Percentiles rank a stretch among this genome's conserved stretches.
phyloP scores from a whole-genome alignment of 1,140 invertebrate species.

The Helicoverpa armigera region DNA sequence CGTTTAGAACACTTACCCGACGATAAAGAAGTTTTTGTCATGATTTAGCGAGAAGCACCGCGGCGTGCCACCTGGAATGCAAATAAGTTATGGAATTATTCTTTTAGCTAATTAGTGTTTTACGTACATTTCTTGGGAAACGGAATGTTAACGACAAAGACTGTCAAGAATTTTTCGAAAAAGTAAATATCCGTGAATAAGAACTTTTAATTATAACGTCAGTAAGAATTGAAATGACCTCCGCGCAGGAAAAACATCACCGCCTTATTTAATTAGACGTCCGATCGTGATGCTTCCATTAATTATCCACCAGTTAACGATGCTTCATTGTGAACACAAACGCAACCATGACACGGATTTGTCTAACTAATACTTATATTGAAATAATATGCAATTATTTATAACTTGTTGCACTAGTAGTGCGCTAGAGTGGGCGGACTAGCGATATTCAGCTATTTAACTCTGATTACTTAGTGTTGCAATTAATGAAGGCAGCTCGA shows the following conservation, averaged over 20 bases:
- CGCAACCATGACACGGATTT: slow-evolving; percentile 40
- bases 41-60: neutral
- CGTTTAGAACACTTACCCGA: neutral
- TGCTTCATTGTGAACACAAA: slow-evolving; percentile 39
- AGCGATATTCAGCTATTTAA: neutral
- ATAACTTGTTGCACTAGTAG: neutral
- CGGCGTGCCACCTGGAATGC: neutral
- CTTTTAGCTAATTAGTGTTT: slow-evolving; percentile 5
- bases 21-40: neutral
- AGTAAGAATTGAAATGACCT: slow-evolving; percentile 23
- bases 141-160: slow-evolving; percentile 23
- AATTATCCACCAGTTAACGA: slow-evolving; percentile 29
- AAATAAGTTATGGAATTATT: neutral
- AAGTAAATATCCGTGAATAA: slow-evolving; percentile 36
- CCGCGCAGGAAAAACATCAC: slow-evolving; percentile 31
- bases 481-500: no score
- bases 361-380: slow-evolving; percentile 4
- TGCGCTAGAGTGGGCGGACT: neutral
- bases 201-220: slow-evolving; percentile 41
- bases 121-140: slow-evolving; percentile 1
- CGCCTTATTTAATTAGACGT: slow-evolving; percentile 34
- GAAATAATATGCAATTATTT: neutral
- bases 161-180: slow-evolving; percentile 39
- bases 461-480: no score
- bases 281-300: slow-evolving; percentile 39